These are phyloP conservation scores for Himalopsyche japonica DNA, from an alignment of 2,888 invertebrate genomes.

Conservation along the genomic window DNA sequence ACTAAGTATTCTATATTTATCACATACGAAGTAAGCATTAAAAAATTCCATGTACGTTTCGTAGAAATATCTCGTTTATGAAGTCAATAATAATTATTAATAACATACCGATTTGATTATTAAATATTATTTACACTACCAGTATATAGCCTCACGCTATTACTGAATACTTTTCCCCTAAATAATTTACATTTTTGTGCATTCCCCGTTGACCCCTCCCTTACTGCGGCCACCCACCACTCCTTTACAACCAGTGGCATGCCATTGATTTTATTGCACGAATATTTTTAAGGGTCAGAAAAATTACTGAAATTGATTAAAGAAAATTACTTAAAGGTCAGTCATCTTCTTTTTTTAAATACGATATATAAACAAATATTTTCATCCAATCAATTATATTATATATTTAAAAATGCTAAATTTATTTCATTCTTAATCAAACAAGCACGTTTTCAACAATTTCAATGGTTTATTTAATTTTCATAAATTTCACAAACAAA, in stretches of 20 bases:
- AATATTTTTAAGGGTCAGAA: not conserved
- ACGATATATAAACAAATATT: no score
- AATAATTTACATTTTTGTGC: constrained; percentile 1
- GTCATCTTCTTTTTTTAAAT: no score
- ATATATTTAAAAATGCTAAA: no score
- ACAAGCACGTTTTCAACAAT: no score
- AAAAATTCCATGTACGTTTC: not conserved
- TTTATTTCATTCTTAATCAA: no score
- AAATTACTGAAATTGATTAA: no score
- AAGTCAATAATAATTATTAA: not conserved
- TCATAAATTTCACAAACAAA: no score
- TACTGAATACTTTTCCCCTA: not conserved
- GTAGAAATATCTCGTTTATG: not conserved
- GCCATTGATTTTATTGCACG: not conserved
- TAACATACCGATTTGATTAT: not conserved
- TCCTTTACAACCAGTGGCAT: not conserved
- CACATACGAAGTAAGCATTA: no score
- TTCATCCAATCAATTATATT: no score
- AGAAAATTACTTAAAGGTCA: no score
- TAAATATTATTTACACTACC: not conserved
- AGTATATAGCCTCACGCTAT: not conserved
- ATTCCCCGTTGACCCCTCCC: not conserved
- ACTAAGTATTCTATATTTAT: no score
- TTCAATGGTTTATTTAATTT: no score
- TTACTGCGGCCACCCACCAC: not conserved